Base-by-base conservation (phyloP, 2,113 vertebrate species). In the Rhodinocichla rosea region DNA sequence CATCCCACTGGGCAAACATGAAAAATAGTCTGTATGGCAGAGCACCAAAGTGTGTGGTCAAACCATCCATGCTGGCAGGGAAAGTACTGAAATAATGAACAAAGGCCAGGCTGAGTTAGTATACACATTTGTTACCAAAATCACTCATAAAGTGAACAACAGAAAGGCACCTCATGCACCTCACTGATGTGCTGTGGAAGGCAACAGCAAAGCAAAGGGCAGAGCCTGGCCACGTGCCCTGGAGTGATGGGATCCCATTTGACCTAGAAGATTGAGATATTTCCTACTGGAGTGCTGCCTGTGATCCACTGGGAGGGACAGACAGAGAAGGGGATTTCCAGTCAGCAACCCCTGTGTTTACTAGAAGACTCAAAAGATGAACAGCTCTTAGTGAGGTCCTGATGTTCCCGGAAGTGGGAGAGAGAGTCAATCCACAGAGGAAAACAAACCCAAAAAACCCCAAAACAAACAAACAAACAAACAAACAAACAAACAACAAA, bases 111-210 rank as follows among this genome's bases (percentile, higher is more conserved):
- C 27, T 82, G 65, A 87, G 40, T 63, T 81, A 63, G 37, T n/a
- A 3, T 3, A 44, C 0, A 0, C 4, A 0, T 8, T 74, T 70
- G 55, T 71, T 65, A 57, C 15, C n/a, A 80, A 86, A 88, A 69
- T 28, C 30, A 27, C 30, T 67, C 27, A 39, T 9, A 18, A 55
- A 60, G 11, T 8, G n/a, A 65, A n/a, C 12, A n/a, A 27, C 57
- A 49, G 35, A 70, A 69, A 71, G 39, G n/a, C 17, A 19, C 15
- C 5, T 70, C 7, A 4, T 21, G 53, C 49, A 52, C 8, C 40
- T 49, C n/a, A 53, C 32, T 65, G 59, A 28, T 22, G 20, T 60
- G 49, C 20, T 64, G 28, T 17, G 28, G 20, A 73, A 89, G 40
- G 11, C 35, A 87, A 71, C 7, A 30, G 8, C 27, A 64, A 64